phyloP scores from a whole-genome alignment of 2,888 invertebrate genomes.

The Amblyjoppa fuscipennis region DNA sequence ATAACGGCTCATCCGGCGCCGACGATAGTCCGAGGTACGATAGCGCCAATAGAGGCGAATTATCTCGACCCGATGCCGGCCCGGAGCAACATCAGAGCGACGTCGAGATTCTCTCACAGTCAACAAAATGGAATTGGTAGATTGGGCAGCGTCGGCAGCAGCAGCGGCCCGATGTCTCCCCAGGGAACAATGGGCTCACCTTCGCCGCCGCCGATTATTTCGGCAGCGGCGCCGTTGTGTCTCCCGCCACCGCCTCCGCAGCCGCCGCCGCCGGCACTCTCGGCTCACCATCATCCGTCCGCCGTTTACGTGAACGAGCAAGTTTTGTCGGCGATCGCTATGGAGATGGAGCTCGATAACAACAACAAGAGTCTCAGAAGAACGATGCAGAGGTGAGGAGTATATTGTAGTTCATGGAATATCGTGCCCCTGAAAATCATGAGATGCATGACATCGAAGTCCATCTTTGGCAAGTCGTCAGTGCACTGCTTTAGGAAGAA shows the following conservation, averaged over 20 bases:
- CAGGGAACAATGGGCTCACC: constrained; percentile 84
- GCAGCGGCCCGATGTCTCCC: constrained; percentile 84
- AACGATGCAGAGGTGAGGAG: constrained; percentile 79
- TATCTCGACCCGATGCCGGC: constrained; percentile 86
- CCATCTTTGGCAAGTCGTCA: too few species aligned
- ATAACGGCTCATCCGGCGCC: constrained; percentile 82
- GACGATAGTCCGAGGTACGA: constrained; percentile 84
- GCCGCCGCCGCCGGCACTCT: constrained; percentile 50
- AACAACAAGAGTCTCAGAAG: constrained; percentile 85
- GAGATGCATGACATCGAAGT: too few species aligned
- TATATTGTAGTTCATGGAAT: too few species aligned
- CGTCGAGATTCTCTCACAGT: constrained; percentile 78
- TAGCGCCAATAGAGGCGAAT: constrained; percentile 84
- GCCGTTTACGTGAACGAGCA: constrained; percentile 83
- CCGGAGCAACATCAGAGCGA: constrained; percentile 76
- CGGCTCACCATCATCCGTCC: constrained; percentile 82
- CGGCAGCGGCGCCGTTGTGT: constrained; percentile 73
- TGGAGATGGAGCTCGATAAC: constrained; percentile 85
- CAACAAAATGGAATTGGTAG: constrained; percentile 82
- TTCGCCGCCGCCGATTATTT: constrained; percentile 82
- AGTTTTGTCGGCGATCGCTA: constrained; percentile 77
- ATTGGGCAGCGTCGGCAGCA: constrained; percentile 84
- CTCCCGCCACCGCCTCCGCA: constrained; percentile 78
- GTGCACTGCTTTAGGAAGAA: too few species aligned
- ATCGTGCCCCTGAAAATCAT: too few species aligned